Evolutionary conservation across 2,113 vertebrate species (phyloP), one percentile per base, ranked within the genome.

Genomic region (Centropristis striata): DNA sequence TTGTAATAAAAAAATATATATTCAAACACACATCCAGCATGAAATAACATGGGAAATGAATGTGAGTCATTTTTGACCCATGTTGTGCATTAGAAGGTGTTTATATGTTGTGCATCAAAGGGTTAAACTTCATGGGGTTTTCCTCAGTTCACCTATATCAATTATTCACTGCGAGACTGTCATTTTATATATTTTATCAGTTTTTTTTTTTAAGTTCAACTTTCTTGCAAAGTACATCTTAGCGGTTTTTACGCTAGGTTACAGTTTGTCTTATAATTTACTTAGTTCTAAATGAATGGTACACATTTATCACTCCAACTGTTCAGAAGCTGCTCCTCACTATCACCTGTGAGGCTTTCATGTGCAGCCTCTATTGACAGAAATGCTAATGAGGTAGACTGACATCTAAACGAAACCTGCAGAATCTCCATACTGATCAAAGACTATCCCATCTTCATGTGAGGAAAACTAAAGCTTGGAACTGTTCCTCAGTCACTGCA

Each of bases 321-420:
- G 44, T 4, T 54, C 15, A 49, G 25, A 57, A 76, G 51, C 61
- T 44, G 58, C 23, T 59, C 25, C 37, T 69, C 53, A 49, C 39
- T 68, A 27, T 39, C 55, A 53, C 23, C 55, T 32, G 15, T 5
- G 13, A 27, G 20, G 68, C 67, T 81, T 55, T 89, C 41, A 83
- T 80, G 60, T 78, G 37, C 68, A 47, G 21, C 0, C 2, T 73
- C 61, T 65, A 64, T 63, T 65, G 36, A 83, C 25, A 67, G 53
- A 77, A 70, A 87, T 87, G 81, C 54, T 61, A 77, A 89, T 55
- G 16, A 77, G 10, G 28, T 41, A 49, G n/a, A 32, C 21, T 14
- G 37, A 53, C 47, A 55, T 44, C 15, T 5, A 54, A 8, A 27
- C 20, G 23, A 47, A 65, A 41, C 16, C 51, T 51, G 7, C 27